Evolutionary conservation across 2,888 invertebrate species (phyloP).

Genomic region (Agrenia bidenticulata): DNA sequence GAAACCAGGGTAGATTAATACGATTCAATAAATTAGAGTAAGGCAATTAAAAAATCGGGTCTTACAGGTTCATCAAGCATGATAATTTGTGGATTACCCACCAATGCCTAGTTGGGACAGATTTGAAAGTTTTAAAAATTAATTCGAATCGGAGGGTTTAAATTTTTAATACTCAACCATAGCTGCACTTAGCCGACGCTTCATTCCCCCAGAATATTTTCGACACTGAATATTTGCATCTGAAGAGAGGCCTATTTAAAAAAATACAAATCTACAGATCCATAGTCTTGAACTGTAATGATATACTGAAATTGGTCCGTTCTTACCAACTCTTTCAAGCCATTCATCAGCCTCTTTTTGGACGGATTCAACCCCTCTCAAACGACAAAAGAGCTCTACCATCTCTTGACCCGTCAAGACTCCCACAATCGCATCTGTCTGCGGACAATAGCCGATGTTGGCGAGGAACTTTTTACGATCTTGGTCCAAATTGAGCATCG

Average conservation of each 20-base stretch:
- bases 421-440: slow-evolving; percentile 77
- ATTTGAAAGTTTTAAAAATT: not conserved
- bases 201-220: slow-evolving; percentile 73
- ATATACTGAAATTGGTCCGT: too few relatives aligned
- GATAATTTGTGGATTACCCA: slow-evolving; percentile 68
- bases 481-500: slow-evolving; percentile 53
- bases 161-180: too few relatives aligned
- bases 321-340: slow-evolving; percentile 44
- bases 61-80: slow-evolving; percentile 68
- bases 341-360: slow-evolving; percentile 34
- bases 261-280: too few relatives aligned
- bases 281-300: too few relatives aligned
- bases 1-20: not conserved
- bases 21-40: too few relatives aligned
- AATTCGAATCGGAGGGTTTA: not conserved
- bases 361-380: slow-evolving; percentile 65
- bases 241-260: too few relatives aligned
- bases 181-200: slow-evolving; percentile 74
- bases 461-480: slow-evolving; percentile 43
- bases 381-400: slow-evolving; percentile 68
- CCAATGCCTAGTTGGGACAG: slow-evolving; percentile 62
- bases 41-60: not conserved
- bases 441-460: slow-evolving; percentile 82
- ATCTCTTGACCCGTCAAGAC: slow-evolving; percentile 75
- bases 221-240: slow-evolving; percentile 44